Evolutionary conservation across 2,888 invertebrate genomes (phyloP).

Genomic region (Acleris cristana): DNA sequence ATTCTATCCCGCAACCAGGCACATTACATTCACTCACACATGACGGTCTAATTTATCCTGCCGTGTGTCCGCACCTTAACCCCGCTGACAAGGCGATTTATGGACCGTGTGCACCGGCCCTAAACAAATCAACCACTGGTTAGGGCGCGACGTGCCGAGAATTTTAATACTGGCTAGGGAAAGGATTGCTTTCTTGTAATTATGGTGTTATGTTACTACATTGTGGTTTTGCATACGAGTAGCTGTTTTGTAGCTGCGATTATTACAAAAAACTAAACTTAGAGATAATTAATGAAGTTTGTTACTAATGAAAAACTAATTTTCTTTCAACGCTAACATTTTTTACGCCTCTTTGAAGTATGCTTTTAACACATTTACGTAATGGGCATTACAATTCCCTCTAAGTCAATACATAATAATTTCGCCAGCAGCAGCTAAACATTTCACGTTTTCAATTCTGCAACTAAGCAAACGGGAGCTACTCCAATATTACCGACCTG

Average conservation of each 20-base stretch:
- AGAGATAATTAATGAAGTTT: no score
- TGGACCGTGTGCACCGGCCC: constrained; percentile 53
- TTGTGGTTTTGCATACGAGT: neutral
- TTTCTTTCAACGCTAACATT: no score
- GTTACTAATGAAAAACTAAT: no score
- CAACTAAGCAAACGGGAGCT: constrained; percentile 49
- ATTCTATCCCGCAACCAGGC: constrained; percentile 48
- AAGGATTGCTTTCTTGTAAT: constrained; percentile 22
- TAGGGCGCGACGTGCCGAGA: constrained; percentile 41
- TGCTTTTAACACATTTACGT: neutral
- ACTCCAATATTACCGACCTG: constrained; percentile 56
- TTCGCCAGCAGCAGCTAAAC: constrained; percentile 39
- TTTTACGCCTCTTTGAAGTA: neutral
- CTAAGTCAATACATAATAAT: constrained; percentile 17
- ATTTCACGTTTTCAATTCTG: constrained; percentile 64
- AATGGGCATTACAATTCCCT: neutral
- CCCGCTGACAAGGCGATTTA: constrained; percentile 68
- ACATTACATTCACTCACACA: constrained; percentile 63
- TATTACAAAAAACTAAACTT: no score
- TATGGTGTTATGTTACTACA: neutral
- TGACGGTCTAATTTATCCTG: constrained; percentile 53
- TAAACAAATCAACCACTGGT: constrained; percentile 49
- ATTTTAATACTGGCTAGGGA: constrained; percentile 40
- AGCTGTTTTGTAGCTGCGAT: neutral
- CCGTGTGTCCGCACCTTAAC: constrained; percentile 72